Evolutionary conservation across 1,140 invertebrate genomes (phyloP), one percentile per base, ranked within the genome.

Genomic region (Papilio aristodemus): DNA sequence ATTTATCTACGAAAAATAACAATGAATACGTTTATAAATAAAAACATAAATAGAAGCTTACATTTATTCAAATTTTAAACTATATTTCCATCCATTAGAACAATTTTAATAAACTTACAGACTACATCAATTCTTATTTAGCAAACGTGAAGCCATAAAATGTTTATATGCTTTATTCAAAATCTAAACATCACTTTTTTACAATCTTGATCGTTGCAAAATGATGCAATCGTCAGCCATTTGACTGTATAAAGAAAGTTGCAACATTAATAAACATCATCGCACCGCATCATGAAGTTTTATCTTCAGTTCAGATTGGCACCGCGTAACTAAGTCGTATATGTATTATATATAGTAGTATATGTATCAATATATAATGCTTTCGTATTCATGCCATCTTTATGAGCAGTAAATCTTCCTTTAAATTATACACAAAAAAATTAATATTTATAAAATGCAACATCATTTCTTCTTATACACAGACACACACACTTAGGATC

Each of bases 281-380:
- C 14, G 10, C 17, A 50, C 46, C 46, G 46, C 17, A 50, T 13
- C 9, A 50, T 50, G 22, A 50, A 25, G 46, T 50, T 50, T 19
- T 50, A 50, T 50, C 46, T 50, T 50, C 46, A 50, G 0, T 50
- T 8, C 19, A 50, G 46, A 50, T 50, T 50, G 46, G 46, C 46
- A 50, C 17, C 9, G 5, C 10, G 17, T 22, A 22, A 11, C 10
- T 22, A 50, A 22, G 27, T 32, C 2, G 27, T 50, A 22, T 22
- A 9, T 50, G 1, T 25, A 22, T n/a, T n/a, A n/a, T n/a, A n/a
- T n/a, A n/a, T n/a, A n/a, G n/a, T n/a, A n/a, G n/a, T n/a, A n/a
- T n/a, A n/a, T n/a, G n/a, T 22, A 19, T 5, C 9, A 50, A 19
- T 50, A 50, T 17, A 50, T 50, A 50, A 22, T 50, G 19, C 46